Evolutionary conservation across 1,140 invertebrate genomes (phyloP).

Genomic region (Odontomachus brunneus): DNA sequence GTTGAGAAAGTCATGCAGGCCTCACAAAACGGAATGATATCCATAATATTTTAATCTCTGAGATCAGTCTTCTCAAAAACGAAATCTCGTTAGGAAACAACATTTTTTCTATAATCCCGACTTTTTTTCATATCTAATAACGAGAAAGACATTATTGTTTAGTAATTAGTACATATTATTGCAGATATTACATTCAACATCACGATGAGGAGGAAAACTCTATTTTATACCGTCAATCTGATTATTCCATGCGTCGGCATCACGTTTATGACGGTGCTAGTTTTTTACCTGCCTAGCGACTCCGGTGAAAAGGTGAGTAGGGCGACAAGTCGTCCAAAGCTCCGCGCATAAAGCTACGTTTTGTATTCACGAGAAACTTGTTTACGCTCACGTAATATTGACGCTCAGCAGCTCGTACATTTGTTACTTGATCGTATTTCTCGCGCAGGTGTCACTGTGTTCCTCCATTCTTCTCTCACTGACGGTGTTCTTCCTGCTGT

Average conservation of each 20-base stretch:
- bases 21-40: too few species aligned
- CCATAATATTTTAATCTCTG: too few species aligned
- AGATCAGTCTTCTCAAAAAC: too few species aligned
- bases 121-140: neutral
- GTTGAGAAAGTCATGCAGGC: too few species aligned
- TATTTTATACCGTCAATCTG: slow-evolving; percentile 96
- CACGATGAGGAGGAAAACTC: slow-evolving; percentile 95
- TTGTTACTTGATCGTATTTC: slow-evolving; percentile 32
- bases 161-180: slow-evolving; percentile 5
- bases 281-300: slow-evolving; percentile 98
- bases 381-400: neutral
- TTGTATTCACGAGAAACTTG: neutral
- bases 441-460: slow-evolving; percentile 92
- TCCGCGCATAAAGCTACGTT: neutral
- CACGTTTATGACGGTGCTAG: slow-evolving; percentile 97
- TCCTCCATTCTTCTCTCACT: slow-evolving; percentile 99
- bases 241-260: slow-evolving; percentile 96
- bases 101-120: too few species aligned
- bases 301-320: slow-evolving; percentile 94
- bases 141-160: slow-evolving; percentile 1
- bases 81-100: too few species aligned
- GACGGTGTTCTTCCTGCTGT: slow-evolving; percentile 98
- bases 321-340: slow-evolving; percentile 7
- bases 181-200: slow-evolving; percentile 98
- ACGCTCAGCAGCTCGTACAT: too few species aligned